Evolutionary conservation across 2,797 vertebrate species (phyloP), one percentile per base, ranked within the genome.

Genomic region (Serranus cabrilla): DNA sequence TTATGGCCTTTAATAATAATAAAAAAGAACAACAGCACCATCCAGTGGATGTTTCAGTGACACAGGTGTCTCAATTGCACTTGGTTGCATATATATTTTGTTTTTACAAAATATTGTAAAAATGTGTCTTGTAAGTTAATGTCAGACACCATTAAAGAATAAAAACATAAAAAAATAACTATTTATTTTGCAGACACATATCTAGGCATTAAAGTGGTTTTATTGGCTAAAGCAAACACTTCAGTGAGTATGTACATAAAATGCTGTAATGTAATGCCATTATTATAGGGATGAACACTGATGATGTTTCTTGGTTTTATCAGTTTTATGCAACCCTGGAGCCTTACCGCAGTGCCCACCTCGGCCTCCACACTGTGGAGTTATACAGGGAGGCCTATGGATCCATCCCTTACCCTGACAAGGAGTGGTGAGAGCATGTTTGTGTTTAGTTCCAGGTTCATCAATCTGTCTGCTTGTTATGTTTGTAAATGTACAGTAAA

Each of bases 361-460:
- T 95, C 0, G 86, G 93, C 11, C 0, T 40, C 20, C 66, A 34
- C 54, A 72, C 92, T 1, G 34, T 82, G 7, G 55, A 78, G 7
- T 52, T 93, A 18, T 94, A 94, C 74, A 83, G 73, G n/a, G 81
- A 91, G 39, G 87, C 95, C 47, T 96, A 91, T 10, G 80, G 91
- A 27, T 86, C 94, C 47, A 70, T 96, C 56, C 88, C 94, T 0
- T 96, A 96, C 76, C 80, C 93, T 42, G 92, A 95, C 73, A 97
- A 97, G 78, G 93, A 96, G 84, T 96, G 95, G 96, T 97, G 84
- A 94, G 94, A n/a, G 9, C 12, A 16, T 56, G 6, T 3, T 60
- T 40, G 40, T 40, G 0, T 67, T 58, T 49, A 47, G 39, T 39
- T 42, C 7, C 2, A 18, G 31, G 8, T 42, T 34, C 25, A 17